A percentile compares a stretch with the other conserved stretches of the same genome.
Evolutionary conservation across 2,797 vertebrate species (phyloP).

Genomic region (Naso thynnoides): DNA sequence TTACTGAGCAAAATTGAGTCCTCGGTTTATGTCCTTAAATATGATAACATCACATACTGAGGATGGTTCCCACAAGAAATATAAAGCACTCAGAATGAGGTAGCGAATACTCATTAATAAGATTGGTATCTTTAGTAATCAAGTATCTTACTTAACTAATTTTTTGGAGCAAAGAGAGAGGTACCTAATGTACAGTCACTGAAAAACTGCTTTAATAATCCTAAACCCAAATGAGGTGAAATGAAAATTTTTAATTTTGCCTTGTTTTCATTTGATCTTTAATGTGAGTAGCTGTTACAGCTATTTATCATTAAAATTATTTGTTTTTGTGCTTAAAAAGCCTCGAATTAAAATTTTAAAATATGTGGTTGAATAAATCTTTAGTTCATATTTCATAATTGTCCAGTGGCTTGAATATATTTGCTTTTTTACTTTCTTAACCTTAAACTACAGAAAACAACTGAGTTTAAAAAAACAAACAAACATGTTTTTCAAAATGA

Average conservation of each 20-base stretch:
- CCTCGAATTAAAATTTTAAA: neutral
- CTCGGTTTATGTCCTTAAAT: conserved; percentile 13
- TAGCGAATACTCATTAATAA: conserved; percentile 21
- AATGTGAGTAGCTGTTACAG: neutral
- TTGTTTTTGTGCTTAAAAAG: neutral
- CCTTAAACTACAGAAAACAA: neutral
- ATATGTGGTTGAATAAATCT: neutral
- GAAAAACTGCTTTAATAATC: neutral
- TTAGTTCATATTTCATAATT: neutral
- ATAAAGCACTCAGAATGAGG: conserved; percentile 10
- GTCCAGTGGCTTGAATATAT: neutral
- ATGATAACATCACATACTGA: conserved; percentile 21
- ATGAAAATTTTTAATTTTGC: no score
- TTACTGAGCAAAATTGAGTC: conserved; percentile 12
- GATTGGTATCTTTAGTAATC: no score
- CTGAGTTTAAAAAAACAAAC: neutral
- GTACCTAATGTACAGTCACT: neutral
- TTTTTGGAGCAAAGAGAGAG: neutral
- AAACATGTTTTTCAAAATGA: neutral
- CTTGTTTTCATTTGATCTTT: no score
- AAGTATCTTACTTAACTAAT: neutral
- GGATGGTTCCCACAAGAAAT: conserved; percentile 27
- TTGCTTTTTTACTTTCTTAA: no score
- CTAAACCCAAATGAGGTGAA: no score
- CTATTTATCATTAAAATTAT: neutral